phyloP scores from a whole-genome alignment of 2,888 invertebrate species.

The Atrina japonica region DNA sequence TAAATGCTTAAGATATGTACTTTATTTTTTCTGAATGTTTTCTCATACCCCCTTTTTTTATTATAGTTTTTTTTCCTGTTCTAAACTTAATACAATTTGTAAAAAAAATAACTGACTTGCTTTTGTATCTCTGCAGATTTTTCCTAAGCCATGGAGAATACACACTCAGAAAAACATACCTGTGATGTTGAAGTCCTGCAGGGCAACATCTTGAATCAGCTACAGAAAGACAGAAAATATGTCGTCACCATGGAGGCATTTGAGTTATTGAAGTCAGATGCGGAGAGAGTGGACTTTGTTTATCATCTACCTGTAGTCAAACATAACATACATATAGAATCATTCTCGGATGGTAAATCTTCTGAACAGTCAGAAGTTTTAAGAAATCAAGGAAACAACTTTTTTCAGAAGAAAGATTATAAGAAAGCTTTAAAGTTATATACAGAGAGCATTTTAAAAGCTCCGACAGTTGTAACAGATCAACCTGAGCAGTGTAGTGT shows the following conservation, averaged over 20 bases:
- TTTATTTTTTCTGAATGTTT: no score
- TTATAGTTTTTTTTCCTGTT: no score
- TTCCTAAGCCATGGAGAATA: no score
- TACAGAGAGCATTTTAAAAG: slow-evolving; percentile 65
- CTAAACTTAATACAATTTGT: no score
- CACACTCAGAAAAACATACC: no score
- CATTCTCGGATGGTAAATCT: slow-evolving; percentile 58
- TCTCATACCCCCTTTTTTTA: no score
- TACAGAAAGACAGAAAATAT: slow-evolving; percentile 20
- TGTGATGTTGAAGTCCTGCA: slow-evolving; percentile 6
- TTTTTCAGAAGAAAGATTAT: slow-evolving; percentile 71
- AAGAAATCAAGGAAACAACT: slow-evolving; percentile 76
- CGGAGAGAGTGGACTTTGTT: slow-evolving; percentile 57
- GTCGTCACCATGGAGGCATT: slow-evolving; percentile 46
- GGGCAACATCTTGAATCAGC: background rate
- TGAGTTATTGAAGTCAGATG: slow-evolving; percentile 55
- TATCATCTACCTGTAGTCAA: slow-evolving; percentile 55
- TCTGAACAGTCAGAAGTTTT: slow-evolving; percentile 69
- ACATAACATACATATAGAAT: slow-evolving; percentile 53
- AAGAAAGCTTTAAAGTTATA: slow-evolving; percentile 69
- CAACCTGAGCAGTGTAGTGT: slow-evolving; percentile 17
- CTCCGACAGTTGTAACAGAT: slow-evolving; percentile 50
- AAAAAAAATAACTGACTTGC: no score
- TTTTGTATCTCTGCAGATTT: no score
- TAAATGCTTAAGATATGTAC: no score